Evolutionary conservation across 1,140 invertebrate genomes (phyloP), one percentile per base, ranked within the genome.

Genomic region (Bombus soroeensis): DNA sequence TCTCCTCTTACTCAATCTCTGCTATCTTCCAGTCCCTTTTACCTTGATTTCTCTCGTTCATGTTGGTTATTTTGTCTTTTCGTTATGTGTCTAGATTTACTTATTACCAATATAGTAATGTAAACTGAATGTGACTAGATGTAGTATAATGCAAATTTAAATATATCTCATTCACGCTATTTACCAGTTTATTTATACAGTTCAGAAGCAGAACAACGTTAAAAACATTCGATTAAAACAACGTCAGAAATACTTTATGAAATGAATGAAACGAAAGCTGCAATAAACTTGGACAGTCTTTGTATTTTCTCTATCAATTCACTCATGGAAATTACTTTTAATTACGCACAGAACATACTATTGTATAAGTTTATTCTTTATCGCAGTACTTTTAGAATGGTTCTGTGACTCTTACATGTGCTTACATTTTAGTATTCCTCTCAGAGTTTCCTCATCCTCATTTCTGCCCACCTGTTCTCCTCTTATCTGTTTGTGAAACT

Each of bases 381-480:
- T 71, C n/a, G 12, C 4, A 28, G 37, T 6, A n/a, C 18, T 25
- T n/a, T 25, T 70, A 25, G 3, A 25, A 9, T 37, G 37, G 3
- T 22, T 9, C 6, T 41, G 3, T 41, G 28, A 8, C 37, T n/a
- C n/a, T 37, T 34, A 70, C 22, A 37, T 28, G 37, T 39, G 68
- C 3, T 62, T 62, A 62, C 15, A 39, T 41, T 71, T 71, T n/a
- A 71, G 70, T 71, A 71, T 71, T 71, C 70, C 70, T 41, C 25
- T 71, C 70, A 34, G 25, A 39, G 70, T n/a, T 41, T 39, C 4
- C 13, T 15, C 68, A 39, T 71, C 34, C 22, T 10, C 5, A n/a
- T 66, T 62, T 62, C 28, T 62, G 10, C 12, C 28, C 59, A 28
- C 37, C 10, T 34, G 37, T 39, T 28, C 1, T 39, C 1, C 9